phyloP scores from a whole-genome alignment of 2,113 vertebrate species.

The Hiodon tergisus region DNA sequence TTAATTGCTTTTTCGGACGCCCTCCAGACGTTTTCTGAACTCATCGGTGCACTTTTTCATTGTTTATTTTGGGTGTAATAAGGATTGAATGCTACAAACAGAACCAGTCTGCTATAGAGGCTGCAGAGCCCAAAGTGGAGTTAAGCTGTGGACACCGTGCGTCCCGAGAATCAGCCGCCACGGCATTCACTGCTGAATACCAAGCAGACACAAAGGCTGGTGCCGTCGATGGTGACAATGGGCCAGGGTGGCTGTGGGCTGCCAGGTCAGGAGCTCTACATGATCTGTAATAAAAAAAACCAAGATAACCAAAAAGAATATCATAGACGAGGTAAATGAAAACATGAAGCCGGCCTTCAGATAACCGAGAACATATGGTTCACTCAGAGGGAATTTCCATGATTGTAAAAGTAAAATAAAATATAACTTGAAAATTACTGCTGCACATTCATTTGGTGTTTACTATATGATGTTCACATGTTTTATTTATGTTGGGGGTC shows the following conservation, averaged over 20 bases:
- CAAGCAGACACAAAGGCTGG: slow-evolving; percentile 76
- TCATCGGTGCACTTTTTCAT: not conserved
- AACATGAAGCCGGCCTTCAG: slow-evolving; percentile 55
- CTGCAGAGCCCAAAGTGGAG: not conserved
- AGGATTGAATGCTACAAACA: too few relatives aligned
- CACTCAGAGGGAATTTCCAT: slow-evolving; percentile 25
- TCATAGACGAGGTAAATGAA: not conserved
- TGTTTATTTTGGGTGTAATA: not conserved
- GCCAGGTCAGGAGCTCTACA: slow-evolving; percentile 57
- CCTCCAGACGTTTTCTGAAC: not conserved
- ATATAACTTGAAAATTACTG: too few relatives aligned
- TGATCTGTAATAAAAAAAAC: too few relatives aligned
- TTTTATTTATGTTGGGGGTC: too few relatives aligned
- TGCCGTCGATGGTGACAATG: slow-evolving; percentile 44
- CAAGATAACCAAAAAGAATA: too few relatives aligned
- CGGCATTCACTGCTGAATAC: slow-evolving; percentile 66
- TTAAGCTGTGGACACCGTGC: slow-evolving; percentile 64
- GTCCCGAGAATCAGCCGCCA: slow-evolving; percentile 63
- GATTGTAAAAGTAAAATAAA: too few relatives aligned
- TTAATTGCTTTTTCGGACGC: not conserved
- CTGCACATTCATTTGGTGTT: not conserved
- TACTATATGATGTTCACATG: too few relatives aligned
- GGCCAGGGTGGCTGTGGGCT: slow-evolving; percentile 46
- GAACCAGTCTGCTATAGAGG: not conserved
- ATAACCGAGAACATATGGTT: slow-evolving; percentile 51